Evolutionary conservation across 2,797 vertebrate species (phyloP).

Genomic region (Antennarius maculatus): DNA sequence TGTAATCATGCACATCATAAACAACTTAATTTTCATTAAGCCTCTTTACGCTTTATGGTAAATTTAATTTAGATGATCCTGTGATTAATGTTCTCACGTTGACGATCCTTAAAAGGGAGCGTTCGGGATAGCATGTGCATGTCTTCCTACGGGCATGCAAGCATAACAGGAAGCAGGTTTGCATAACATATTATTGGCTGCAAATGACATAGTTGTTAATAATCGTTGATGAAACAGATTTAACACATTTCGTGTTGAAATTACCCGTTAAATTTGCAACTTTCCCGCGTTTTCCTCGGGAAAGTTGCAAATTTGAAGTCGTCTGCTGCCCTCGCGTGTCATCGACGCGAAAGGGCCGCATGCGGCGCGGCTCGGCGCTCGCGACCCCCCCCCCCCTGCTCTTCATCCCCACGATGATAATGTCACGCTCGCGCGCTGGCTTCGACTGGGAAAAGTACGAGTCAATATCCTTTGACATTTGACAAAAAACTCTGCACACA

Average conservation of each 20-base stretch:
- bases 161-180: constrained; percentile 15
- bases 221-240: not conserved
- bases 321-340: not conserved
- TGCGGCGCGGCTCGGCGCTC: not conserved
- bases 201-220: not conserved
- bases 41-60: constrained; percentile 62
- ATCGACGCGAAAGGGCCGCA: constrained; percentile 9
- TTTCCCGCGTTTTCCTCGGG: no score
- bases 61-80: constrained; percentile 64
- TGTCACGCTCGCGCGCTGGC: constrained; percentile 31
- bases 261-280: no score
- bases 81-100: constrained; percentile 66
- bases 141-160: constrained; percentile 3
- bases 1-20: constrained; percentile 74
- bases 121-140: constrained; percentile 11
- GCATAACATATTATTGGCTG: not conserved
- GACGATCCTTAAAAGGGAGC: constrained; percentile 47
- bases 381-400: not conserved
- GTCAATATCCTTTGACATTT: constrained; percentile 60
- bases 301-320: no score
- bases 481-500: constrained; percentile 59
- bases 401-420: constrained; percentile 13
- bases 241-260: no score
- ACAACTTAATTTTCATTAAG: constrained; percentile 77
- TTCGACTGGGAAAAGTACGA: constrained; percentile 4